phyloP scores from a whole-genome alignment of 2,797 vertebrate genomes.

The Scarus forsteni region DNA sequence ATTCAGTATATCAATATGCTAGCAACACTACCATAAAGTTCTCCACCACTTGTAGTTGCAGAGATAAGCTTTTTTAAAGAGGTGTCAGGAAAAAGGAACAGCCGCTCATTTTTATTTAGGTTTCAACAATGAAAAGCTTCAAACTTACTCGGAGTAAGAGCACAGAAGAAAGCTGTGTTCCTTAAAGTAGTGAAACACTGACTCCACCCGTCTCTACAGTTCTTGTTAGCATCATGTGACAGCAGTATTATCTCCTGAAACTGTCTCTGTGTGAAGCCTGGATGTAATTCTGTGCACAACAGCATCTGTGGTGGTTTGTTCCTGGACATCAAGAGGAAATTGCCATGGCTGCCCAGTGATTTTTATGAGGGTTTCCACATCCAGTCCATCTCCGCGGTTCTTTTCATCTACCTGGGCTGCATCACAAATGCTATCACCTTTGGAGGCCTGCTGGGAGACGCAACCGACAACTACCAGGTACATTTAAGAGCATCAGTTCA shows the following conservation, averaged over 20 bases:
- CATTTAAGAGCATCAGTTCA: not conserved
- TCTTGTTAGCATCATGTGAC: not conserved
- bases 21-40: no score
- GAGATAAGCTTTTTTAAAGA: no score
- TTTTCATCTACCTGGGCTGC: conserved; percentile 98
- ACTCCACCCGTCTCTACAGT: not conserved
- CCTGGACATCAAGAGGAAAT: conserved; percentile 94
- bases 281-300: conserved; percentile 5
- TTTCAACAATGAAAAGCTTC: not conserved
- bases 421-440: conserved; percentile 99
- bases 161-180: not conserved
- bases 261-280: not conserved
- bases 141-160: no score
- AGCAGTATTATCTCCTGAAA: not conserved
- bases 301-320: conserved; percentile 95
- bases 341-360: conserved; percentile 93
- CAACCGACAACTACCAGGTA: conserved; percentile 98
- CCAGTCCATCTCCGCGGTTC: conserved; percentile 95
- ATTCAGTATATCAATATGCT: no score
- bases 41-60: no score
- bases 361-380: conserved; percentile 96
- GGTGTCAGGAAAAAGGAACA: not conserved
- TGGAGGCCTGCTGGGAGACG: conserved; percentile 94
- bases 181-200: not conserved
- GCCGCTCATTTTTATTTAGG: not conserved